A percentile compares a stretch with the other conserved stretches of the same genome.
Evolutionary conservation across 1,140 invertebrate genomes (phyloP).

Genomic region (Whitmania pigra): DNA sequence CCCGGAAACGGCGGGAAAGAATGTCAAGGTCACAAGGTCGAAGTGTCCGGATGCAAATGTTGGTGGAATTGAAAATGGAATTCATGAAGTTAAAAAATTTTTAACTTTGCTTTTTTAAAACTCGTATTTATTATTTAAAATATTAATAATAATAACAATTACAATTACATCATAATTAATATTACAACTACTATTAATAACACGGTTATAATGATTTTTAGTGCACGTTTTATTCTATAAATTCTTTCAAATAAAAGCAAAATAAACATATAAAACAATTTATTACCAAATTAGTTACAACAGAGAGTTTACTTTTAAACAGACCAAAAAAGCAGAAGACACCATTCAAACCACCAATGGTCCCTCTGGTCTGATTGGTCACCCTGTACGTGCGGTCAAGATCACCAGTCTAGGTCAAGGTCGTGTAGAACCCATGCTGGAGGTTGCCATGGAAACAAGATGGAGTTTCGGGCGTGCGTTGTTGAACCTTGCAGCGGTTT

Average conservation of each 20-base stretch:
- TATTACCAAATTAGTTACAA: too few species aligned
- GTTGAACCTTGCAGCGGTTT: neutral
- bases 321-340: neutral
- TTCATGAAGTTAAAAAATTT: neutral
- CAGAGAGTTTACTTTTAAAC: too few species aligned
- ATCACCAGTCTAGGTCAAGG: neutral
- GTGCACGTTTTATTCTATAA: too few species aligned
- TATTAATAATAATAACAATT: neutral
- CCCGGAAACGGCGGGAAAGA: slow-evolving; percentile 31
- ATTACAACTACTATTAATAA: too few species aligned
- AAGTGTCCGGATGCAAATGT: slow-evolving; percentile 47
- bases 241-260: too few species aligned
- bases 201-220: too few species aligned
- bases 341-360: neutral
- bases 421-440: neutral
- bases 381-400: neutral
- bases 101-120: neutral
- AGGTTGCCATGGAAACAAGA: neutral
- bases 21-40: slow-evolving; percentile 37
- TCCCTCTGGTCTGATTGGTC: slow-evolving; percentile 7
- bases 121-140: neutral
- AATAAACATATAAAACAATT: too few species aligned
- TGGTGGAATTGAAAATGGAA: slow-evolving; percentile 19
- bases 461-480: neutral
- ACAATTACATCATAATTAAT: neutral